Base-by-base conservation (phyloP, 2,113 vertebrate species). In the Corythornis cristatus region DNA sequence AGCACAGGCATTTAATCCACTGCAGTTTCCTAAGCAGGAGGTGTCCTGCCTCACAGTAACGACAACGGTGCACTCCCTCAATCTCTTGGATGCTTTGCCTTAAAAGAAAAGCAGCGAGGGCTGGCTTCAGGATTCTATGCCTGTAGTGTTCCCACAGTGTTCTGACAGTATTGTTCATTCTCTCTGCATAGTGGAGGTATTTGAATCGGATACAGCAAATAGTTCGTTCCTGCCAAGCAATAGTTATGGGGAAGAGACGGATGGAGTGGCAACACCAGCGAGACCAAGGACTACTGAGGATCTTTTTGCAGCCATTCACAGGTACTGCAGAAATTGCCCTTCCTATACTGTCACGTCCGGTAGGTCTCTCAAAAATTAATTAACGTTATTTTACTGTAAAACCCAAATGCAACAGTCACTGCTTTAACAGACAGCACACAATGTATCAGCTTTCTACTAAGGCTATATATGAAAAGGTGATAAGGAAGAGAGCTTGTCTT, bases 291-390 rank as follows among this genome's bases (percentile, higher is more conserved):
- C 99, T 86, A 99, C 99, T 0, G 99, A 99, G 95, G 99, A 99
- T 97, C 99, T 99, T 64, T 99, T 99, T 70, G 99, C 99, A 60
- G 99, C 97, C 81, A 99, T 99, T 96, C 99, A 99, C 98, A 99
- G 99, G 99, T 99, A 99, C 56, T 56, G 42, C 17, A 56, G 73
- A 79, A 80, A 84, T 42, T 76, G 43, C 31, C 20, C 11, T 64
- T 58, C 33, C 20, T 23, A 2, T 50, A 5, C 78, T 71, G 28
- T 82, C 60, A 19, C 15, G 37, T 85, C 67, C 0, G 0, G 53
- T 80, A 90, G 62, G 61, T 80, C 37, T 82, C 48, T 77, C 54
- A 73, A 33, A 78, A 70, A 86, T 40, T 20, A 67, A 58, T 84
- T 28, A 57, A 31, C 9, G 1, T 21, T 60, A 8, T 62, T 93